A percentile compares a stretch with the other conserved stretches of the same genome.
Evolutionary conservation across 2,888 invertebrate species (phyloP).

Genomic region (Cecidostiba fungosa): DNA sequence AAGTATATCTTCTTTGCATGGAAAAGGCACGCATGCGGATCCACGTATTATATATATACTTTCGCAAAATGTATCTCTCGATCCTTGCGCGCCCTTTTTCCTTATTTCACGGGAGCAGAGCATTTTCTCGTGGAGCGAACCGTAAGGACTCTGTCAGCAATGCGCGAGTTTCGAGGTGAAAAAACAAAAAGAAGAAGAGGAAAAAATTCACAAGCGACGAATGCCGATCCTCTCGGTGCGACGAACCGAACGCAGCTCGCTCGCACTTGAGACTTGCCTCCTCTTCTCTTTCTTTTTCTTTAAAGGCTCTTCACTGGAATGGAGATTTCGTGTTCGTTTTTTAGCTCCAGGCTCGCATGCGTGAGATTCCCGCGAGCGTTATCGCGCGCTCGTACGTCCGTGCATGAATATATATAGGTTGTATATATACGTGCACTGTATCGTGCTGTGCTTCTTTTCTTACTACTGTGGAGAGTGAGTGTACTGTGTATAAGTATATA

Average conservation of each 20-base stretch:
- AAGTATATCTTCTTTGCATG: background rate
- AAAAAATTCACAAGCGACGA: constrained; percentile 9
- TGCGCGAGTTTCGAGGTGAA: background rate
- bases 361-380: constrained; percentile 33
- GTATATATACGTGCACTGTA: background rate
- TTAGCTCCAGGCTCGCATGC: constrained; percentile 25
- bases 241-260: constrained; percentile 18
- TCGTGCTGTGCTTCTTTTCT: background rate
- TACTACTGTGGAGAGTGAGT: background rate
- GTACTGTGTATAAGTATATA: no score
- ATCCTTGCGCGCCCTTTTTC: background rate
- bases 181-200: background rate
- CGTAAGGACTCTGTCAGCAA: background rate
- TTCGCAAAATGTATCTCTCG: background rate
- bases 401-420: constrained; percentile 18
- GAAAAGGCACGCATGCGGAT: background rate
- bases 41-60: background rate
- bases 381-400: background rate
- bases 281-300: background rate
- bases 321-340: constrained; percentile 46
- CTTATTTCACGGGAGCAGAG: background rate
- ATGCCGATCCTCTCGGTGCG: background rate
- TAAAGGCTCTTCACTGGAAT: constrained; percentile 36
- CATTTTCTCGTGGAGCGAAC: background rate
- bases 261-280: constrained; percentile 19